Evolutionary conservation across 1,140 invertebrate species (phyloP).

Genomic region (Lasioglossum albipes): DNA sequence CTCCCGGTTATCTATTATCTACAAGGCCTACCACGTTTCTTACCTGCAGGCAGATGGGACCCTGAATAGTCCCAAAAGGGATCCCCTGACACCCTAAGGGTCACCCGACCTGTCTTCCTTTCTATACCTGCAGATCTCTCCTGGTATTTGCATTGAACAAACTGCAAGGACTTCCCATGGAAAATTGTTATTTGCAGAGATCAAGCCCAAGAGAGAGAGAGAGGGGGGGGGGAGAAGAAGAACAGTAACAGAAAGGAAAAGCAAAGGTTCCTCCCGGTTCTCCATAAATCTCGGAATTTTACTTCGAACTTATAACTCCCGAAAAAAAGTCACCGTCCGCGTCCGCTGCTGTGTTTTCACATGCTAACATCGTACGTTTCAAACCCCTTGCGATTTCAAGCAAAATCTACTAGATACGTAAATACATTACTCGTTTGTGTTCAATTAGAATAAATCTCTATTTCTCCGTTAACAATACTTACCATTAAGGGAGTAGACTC

Average conservation of each 20-base stretch:
- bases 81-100: constrained; percentile 68
- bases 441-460: too few species aligned
- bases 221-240: too few species aligned
- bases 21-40: constrained; percentile 70
- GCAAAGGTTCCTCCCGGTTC: constrained; percentile 20
- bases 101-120: constrained; percentile 71
- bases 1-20: constrained; percentile 78
- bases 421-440: too few species aligned
- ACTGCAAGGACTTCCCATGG: constrained; percentile 53
- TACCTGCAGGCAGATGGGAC: constrained; percentile 78
- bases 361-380: neutral
- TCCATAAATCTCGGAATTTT: constrained; percentile 25
- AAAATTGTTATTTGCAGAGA: constrained; percentile 53
- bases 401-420: too few species aligned
- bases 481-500: too few species aligned
- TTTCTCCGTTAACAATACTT: too few species aligned
- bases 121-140: constrained; percentile 65
- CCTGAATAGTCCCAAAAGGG: constrained; percentile 71
- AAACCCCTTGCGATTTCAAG: neutral
- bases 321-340: neutral
- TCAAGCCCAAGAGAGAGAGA: neutral
- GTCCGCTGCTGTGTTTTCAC: neutral
- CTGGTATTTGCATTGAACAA: constrained; percentile 69
- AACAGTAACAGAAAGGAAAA: constrained; percentile 17
- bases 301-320: constrained; percentile 1